These are phyloP conservation scores for Abscondita cerata DNA, from an alignment of 2,888 invertebrate species.

Conservation along the genomic window DNA sequence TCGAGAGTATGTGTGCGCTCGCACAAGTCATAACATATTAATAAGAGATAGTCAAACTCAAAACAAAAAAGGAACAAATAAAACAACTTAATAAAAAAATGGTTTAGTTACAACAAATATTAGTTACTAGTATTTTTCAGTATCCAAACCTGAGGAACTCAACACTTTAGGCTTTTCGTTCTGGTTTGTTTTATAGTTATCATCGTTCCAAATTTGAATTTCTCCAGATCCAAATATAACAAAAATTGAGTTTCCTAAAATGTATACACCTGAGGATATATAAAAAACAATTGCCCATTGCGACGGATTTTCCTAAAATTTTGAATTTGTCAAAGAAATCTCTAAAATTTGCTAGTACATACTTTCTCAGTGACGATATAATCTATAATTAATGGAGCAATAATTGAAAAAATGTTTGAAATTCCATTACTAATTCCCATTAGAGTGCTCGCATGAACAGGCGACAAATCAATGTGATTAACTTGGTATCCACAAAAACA, in stretches of 20 bases:
- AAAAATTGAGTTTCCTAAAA: conserved; percentile 73
- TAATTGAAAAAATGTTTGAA: conserved; percentile 78
- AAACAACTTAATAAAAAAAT: too few species aligned
- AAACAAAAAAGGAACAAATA: too few species aligned
- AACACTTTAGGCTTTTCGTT: too few species aligned
- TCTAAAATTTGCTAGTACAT: conserved; percentile 24
- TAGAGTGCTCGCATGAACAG: conserved; percentile 81
- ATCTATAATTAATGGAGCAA: conserved; percentile 78
- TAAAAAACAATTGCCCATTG: conserved; percentile 82
- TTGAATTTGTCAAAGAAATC: neutral
- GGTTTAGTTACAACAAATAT: too few species aligned
- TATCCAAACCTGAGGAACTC: too few species aligned
- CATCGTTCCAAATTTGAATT: conserved; percentile 73
- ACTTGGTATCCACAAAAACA: conserved; percentile 78
- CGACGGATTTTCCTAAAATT: conserved; percentile 64
- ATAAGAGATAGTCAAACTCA: too few species aligned
- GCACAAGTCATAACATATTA: too few species aligned
- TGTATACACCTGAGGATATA: conserved; percentile 73
- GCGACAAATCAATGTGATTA: conserved; percentile 85
- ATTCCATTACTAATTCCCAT: conserved; percentile 86
- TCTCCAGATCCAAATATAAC: conserved; percentile 71
- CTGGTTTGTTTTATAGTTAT: neutral
- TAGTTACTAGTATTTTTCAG: too few species aligned
- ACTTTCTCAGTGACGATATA: conserved; percentile 74
- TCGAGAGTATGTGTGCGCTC: too few species aligned